These are phyloP conservation scores for Trichoplusia ni DNA, from an alignment of 1,140 invertebrate species.

Conservation along the genomic window DNA sequence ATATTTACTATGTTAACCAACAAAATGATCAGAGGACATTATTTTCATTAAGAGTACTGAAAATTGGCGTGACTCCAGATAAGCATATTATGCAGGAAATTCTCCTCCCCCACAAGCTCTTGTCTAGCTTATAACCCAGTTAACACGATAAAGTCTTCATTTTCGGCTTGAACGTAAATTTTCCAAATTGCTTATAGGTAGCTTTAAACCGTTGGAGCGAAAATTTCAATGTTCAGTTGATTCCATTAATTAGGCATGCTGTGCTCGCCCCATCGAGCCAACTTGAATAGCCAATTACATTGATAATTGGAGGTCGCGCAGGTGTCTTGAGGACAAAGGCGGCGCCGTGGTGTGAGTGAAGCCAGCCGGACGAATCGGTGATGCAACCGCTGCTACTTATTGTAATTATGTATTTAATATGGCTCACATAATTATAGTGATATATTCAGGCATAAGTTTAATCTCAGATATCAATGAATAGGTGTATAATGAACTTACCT, in stretches of 20 bases:
- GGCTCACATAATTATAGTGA: no score
- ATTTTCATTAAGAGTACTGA: no score
- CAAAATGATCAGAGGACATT: no score
- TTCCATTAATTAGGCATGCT: slow-evolving; percentile 76
- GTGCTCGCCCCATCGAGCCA: slow-evolving; percentile 66
- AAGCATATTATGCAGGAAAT: no score
- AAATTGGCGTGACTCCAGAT: no score
- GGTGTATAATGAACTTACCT: no score
- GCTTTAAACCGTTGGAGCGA: slow-evolving; percentile 58
- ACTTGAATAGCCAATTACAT: slow-evolving; percentile 79
- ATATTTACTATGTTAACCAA: no score
- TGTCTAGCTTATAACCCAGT: slow-evolving; percentile 7
- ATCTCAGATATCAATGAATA: no score
- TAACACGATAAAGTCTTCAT: slow-evolving; percentile 5
- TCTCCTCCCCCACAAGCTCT: no score
- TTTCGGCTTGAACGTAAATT: slow-evolving; percentile 43
- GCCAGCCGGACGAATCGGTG: background rate
- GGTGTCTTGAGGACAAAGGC: slow-evolving; percentile 60
- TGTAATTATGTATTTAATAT: no score
- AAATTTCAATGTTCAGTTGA: slow-evolving; percentile 75
- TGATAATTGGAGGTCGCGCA: slow-evolving; percentile 75
- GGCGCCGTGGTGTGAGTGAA: background rate
- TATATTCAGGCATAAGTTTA: no score
- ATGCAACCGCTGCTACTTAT: no score
- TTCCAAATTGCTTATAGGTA: slow-evolving; percentile 56